These are phyloP conservation scores for Aphodius granarius DNA, from an alignment of 2,888 invertebrate species.

Conservation along the genomic window DNA sequence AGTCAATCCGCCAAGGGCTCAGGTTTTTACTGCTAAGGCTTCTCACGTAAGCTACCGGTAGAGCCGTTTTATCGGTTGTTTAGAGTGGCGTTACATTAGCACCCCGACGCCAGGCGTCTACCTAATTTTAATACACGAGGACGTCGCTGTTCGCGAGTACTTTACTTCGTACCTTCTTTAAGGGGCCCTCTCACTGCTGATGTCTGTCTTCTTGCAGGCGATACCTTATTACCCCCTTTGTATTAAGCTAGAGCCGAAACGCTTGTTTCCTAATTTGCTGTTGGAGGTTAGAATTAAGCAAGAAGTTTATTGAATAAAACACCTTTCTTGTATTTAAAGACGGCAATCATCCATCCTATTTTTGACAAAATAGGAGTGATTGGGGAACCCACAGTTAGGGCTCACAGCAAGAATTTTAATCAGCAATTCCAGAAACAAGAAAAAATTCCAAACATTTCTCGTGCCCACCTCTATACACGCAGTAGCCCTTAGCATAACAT, in stretches of 20 bases:
- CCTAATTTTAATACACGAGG: conserved; percentile 18
- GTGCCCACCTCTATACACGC: background rate
- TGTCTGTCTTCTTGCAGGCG: background rate
- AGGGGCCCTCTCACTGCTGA: background rate
- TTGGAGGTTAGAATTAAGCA: background rate
- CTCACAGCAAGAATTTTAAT: background rate
- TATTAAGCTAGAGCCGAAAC: background rate
- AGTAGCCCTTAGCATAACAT: background rate
- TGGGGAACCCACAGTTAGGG: too few relatives aligned
- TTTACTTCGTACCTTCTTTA: conserved; percentile 9
- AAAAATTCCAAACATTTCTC: background rate
- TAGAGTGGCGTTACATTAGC: conserved; percentile 47
- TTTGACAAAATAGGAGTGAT: too few relatives aligned
- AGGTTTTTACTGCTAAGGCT: background rate
- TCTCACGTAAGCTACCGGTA: background rate
- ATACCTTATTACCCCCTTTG: background rate
- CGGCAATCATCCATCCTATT: too few relatives aligned
- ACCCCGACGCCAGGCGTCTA: conserved; percentile 14
- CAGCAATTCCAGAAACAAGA: background rate
- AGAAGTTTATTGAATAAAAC: background rate
- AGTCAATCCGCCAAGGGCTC: background rate
- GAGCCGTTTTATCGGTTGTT: conserved; percentile 47
- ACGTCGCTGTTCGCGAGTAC: conserved; percentile 2
- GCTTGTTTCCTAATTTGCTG: background rate
- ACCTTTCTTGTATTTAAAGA: background rate